A percentile compares a stretch with the other conserved stretches of the same genome.
These are phyloP conservation scores for Orientallactaga sibirica DNA, from an alignment of 2,797 vertebrate species.

Conservation along the genomic window DNA sequence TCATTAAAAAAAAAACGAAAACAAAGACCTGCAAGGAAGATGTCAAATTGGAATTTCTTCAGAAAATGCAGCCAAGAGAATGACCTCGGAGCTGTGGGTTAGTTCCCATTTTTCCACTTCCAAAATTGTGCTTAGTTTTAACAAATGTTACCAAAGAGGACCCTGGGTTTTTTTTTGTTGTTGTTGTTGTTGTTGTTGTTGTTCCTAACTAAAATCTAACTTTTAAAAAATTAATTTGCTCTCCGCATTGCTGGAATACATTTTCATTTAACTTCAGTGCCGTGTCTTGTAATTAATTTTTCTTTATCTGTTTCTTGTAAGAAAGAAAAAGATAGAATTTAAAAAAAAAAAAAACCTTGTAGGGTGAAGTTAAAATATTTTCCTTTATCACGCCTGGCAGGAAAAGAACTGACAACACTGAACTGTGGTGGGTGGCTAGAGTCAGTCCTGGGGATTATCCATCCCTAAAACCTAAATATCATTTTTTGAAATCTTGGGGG, in stretches of 20 bases:
- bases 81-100: slow-evolving; percentile 41
- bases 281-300: slow-evolving; percentile 75
- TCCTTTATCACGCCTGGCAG: slow-evolving; percentile 68
- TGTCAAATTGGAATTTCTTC: slow-evolving; percentile 70
- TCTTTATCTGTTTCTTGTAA: slow-evolving; percentile 64
- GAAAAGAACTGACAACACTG: neutral
- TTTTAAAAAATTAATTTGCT: slow-evolving; percentile 79
- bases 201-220: slow-evolving; percentile 70
- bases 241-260: slow-evolving; percentile 47
- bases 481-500: slow-evolving; percentile 49
- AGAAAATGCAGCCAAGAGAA: slow-evolving; percentile 29
- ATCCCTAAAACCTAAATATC: neutral
- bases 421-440: neutral
- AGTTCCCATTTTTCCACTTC: slow-evolving; percentile 38
- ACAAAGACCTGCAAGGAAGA: slow-evolving; percentile 65
- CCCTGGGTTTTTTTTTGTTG: slow-evolving; percentile 11
- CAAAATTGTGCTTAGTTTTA: slow-evolving; percentile 60
- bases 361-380: slow-evolving; percentile 73
- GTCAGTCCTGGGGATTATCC: neutral
- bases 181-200: neutral
- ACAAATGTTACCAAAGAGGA: slow-evolving; percentile 55
- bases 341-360: slow-evolving; percentile 26
- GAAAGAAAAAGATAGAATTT: neutral
- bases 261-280: slow-evolving; percentile 76
- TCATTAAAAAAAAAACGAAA: slow-evolving; percentile 65